phyloP scores from a whole-genome alignment of 2,888 invertebrate species.

The Lamproptera curius region DNA sequence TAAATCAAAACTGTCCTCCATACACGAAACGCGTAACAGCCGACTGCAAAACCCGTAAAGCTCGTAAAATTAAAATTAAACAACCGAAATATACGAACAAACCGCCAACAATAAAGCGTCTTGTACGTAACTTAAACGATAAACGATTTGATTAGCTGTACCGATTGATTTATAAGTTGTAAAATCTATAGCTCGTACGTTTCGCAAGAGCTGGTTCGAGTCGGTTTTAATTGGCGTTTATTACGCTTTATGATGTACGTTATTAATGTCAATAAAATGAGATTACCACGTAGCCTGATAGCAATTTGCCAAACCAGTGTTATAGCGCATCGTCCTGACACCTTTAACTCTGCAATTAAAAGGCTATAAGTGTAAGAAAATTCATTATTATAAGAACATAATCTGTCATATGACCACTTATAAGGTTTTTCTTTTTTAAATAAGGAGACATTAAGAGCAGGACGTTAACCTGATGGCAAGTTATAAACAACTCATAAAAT shows the following conservation, averaged over 20 bases:
- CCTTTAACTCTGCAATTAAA: too few species aligned
- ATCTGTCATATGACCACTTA: too few species aligned
- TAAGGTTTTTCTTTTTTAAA: too few species aligned
- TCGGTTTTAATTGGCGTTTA: conserved; percentile 22
- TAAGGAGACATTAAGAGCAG: too few species aligned
- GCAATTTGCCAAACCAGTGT: too few species aligned
- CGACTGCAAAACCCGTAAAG: too few species aligned
- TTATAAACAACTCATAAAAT: too few species aligned
- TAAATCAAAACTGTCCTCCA: neutral
- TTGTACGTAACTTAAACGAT: neutral
- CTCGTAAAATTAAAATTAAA: neutral
- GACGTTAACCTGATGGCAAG: too few species aligned
- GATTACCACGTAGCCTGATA: too few species aligned
- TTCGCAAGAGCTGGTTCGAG: neutral
- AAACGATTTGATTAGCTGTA: conserved; percentile 14
- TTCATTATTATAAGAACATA: too few species aligned
- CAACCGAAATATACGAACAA: neutral
- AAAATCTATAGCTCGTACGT: conserved; percentile 10
- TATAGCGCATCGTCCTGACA: too few species aligned
- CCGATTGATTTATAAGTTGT: conserved; percentile 12
- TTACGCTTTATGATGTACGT: conserved; percentile 27
- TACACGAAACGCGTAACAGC: neutral
- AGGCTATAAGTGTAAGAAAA: too few species aligned
- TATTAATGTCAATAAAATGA: conserved; percentile 40
- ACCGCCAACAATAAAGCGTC: neutral